Percentiles rank a stretch among this genome's conserved stretches.
Evolutionary conservation across 2,888 invertebrate species (phyloP).

Genomic region (Scaptomyza cyrtandrae): DNA sequence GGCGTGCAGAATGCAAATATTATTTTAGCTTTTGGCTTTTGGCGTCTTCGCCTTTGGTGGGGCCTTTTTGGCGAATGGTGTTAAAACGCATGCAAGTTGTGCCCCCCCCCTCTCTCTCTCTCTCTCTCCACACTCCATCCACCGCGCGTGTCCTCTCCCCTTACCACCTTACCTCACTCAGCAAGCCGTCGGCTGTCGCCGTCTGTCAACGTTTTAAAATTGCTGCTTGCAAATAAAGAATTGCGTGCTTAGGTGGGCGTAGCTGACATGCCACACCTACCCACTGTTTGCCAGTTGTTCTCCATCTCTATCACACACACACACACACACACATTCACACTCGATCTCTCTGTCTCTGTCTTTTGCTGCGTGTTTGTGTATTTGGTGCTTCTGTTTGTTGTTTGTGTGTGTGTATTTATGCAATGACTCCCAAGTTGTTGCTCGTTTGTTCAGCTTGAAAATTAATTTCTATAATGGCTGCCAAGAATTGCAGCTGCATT

Average conservation of each 20-base stretch:
- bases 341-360: constrained; percentile 5
- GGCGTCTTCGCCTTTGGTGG: constrained; percentile 55
- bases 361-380: constrained; percentile 15
- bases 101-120: neutral
- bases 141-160: neutral
- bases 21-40: constrained; percentile 74
- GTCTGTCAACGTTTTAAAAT: constrained; percentile 77
- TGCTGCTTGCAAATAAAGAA: constrained; percentile 64
- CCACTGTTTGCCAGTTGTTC: constrained; percentile 31
- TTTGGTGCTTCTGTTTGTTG: constrained; percentile 40
- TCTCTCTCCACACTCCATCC: neutral
- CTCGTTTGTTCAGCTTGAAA: constrained; percentile 79
- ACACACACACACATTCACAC: neutral
- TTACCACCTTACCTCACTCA: constrained; percentile 31
- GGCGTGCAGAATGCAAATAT: constrained; percentile 81
- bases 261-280: constrained; percentile 78
- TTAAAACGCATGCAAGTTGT: constrained; percentile 77
- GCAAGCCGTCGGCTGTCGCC: constrained; percentile 64
- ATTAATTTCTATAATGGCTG: constrained; percentile 79
- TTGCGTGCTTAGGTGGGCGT: constrained; percentile 79
- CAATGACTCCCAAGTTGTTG: constrained; percentile 79
- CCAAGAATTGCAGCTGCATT: constrained; percentile 76
- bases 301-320: constrained; percentile 8
- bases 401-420: constrained; percentile 53
- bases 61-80: constrained; percentile 69